phyloP scores from a whole-genome alignment of 2,888 invertebrate species.

The Cheilosia scutellata region DNA sequence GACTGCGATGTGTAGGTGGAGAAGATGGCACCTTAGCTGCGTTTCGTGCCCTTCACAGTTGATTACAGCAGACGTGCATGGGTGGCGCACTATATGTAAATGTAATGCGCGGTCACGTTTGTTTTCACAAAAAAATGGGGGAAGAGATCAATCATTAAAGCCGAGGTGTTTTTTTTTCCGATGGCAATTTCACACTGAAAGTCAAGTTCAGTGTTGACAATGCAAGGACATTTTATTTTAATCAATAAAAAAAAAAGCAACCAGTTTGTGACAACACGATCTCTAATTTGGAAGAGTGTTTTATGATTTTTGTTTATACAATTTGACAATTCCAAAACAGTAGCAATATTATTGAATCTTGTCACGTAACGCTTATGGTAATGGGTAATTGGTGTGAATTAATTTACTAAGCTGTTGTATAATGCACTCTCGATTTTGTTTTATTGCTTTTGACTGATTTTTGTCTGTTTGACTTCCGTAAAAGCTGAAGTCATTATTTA shows the following conservation, averaged over 20 bases:
- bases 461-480: background rate
- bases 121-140: background rate
- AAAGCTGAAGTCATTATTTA: background rate
- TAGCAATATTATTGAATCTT: slow-evolving; percentile 22
- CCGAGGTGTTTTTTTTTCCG: slow-evolving; percentile 1
- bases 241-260: background rate
- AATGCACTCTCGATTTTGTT: slow-evolving; percentile 43
- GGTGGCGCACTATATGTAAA: background rate
- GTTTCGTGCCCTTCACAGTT: slow-evolving; percentile 24
- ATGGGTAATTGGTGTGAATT: slow-evolving; percentile 26
- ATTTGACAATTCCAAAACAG: slow-evolving; percentile 19
- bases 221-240: slow-evolving; percentile 18
- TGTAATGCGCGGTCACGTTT: slow-evolving; percentile 15
- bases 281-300: background rate
- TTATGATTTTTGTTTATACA: slow-evolving; percentile 15
- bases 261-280: slow-evolving; percentile 3
- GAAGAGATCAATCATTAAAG: slow-evolving; percentile 12
- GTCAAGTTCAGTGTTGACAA: slow-evolving; percentile 53
- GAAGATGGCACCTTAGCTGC: slow-evolving; percentile 15
- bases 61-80: slow-evolving; percentile 3
- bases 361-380: slow-evolving; percentile 44
- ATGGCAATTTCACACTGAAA: slow-evolving; percentile 18
- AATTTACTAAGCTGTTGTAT: slow-evolving; percentile 29
- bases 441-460: slow-evolving; percentile 7
- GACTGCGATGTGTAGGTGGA: slow-evolving; percentile 20